Evolutionary conservation across 2,888 invertebrate species (phyloP), one percentile per base, ranked within the genome.

Genomic region (Allygus modestus): DNA sequence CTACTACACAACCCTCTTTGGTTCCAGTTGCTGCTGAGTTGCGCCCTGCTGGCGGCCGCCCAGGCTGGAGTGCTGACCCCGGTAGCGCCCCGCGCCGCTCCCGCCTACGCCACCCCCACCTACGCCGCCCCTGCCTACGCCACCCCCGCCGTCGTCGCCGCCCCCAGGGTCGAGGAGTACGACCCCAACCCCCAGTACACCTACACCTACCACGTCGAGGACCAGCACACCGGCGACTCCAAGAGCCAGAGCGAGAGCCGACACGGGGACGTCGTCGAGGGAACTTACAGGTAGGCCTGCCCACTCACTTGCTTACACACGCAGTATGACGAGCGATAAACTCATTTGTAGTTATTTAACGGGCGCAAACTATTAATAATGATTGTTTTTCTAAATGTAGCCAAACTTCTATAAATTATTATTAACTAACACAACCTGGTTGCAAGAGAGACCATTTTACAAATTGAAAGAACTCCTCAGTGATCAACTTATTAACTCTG

Each of bases 201-300:
- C 87, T 93, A 90, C 90, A 92, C 91, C 86, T 93, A 93, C 87
- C 92, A 92, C 88, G 91, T 93, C 61, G 91, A 92, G 88, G 92
- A 93, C 88, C 89, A 90, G 17, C 89, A 92, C 37, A 93, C 93
- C 85, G 93, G 93, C 54, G 93, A 93, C 88, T 90, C 91, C 83
- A 93, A 93, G 90, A 91, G 90, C 87, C 92, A 93, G 89, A 91
- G 91, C 86, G 93, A 93, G 89, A 90, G 90, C 84, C 91, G 93
- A 79, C 90, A 90, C 85, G 92, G 92, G 84, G 92, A 92, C 88
- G 91, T 91, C 84, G 93, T 93, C 65, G 92, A 91, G 87, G 93
- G 93, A 84, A 90, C 91, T 85, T 93, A 93, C 89, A 65, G 65
- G 65, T 65, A 1, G 9, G 54, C 7, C 15, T n/a, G 5, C 41